These are phyloP conservation scores for Sebastes baramenuke DNA, from an alignment of 2,797 vertebrate species.

Conservation along the genomic window DNA sequence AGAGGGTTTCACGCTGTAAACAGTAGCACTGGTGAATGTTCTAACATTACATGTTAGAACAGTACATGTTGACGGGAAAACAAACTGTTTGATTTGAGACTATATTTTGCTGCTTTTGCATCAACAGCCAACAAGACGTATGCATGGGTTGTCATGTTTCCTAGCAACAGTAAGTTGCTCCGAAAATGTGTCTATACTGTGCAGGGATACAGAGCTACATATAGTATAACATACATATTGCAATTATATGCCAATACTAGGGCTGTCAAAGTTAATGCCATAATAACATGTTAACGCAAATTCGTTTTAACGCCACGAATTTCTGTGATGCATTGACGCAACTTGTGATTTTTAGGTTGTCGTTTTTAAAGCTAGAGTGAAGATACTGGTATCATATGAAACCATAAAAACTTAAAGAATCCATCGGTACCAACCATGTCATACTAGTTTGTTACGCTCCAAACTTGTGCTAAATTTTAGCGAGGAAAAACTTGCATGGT, in stretches of 20 bases:
- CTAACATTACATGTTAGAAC: neutral
- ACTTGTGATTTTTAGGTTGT: too few species aligned
- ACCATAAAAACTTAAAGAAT: too few species aligned
- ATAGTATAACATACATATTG: neutral
- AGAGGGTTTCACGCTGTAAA: conserved; percentile 17
- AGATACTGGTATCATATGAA: too few species aligned
- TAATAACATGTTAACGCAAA: too few species aligned
- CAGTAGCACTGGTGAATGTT: neutral
- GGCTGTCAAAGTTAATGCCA: too few species aligned
- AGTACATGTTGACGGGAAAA: neutral
- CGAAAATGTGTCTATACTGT: neutral
- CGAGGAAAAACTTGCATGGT: too few species aligned
- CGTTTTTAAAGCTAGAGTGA: too few species aligned
- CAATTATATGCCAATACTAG: neutral
- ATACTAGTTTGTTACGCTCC: too few species aligned
- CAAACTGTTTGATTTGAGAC: neutral
- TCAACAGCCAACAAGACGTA: neutral
- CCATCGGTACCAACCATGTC: too few species aligned
- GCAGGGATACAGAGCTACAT: neutral
- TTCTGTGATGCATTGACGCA: too few species aligned
- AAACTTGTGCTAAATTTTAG: too few species aligned
- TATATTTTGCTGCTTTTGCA: neutral
- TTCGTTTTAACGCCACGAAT: too few species aligned
- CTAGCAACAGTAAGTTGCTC: conserved; percentile 21
- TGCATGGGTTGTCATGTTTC: conserved; percentile 13